Evolutionary conservation across 2,888 invertebrate genomes (phyloP).

Genomic region (Chesias legatella): DNA sequence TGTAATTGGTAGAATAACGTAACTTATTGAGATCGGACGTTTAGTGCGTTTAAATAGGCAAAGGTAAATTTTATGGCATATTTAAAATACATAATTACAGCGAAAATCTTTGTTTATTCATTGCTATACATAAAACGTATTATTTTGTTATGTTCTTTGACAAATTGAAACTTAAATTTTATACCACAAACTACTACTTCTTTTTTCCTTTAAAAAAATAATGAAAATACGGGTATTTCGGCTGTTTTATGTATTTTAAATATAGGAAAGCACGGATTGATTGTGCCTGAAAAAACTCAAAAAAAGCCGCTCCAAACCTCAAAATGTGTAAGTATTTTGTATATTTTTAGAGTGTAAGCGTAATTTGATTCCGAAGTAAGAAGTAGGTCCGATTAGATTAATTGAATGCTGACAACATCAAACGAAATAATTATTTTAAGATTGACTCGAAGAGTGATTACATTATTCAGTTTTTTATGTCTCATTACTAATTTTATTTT

Average conservation of each 20-base stretch:
- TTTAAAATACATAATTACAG: constrained; percentile 62
- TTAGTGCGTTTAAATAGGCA: constrained; percentile 51
- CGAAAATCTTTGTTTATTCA: constrained; percentile 16
- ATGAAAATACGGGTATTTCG: constrained; percentile 16
- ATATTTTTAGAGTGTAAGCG: constrained; percentile 56
- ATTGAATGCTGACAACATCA: constrained; percentile 60
- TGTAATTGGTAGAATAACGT: constrained; percentile 33
- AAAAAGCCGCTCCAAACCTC: constrained; percentile 79
- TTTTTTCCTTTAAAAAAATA: too few species aligned
- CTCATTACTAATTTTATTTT: constrained; percentile 64
- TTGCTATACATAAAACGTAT: constrained; percentile 3
- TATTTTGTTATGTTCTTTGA: constrained; percentile 1
- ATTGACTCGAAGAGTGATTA: constrained; percentile 72
- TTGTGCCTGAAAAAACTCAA: constrained; percentile 74
- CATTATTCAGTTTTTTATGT: constrained; percentile 72
- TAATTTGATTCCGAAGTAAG: constrained; percentile 59
- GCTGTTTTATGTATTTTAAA: constrained; percentile 64
- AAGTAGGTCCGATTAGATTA: constrained; percentile 59
- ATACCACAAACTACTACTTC: too few species aligned
- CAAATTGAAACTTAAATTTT: too few species aligned
- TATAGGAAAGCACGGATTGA: constrained; percentile 76
- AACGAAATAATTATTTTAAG: constrained; percentile 45
- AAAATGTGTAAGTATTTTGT: constrained; percentile 72
- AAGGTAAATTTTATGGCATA: constrained; percentile 54
- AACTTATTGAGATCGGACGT: constrained; percentile 46